Base-by-base conservation (phyloP, 2,113 vertebrate genomes). In the Crypturellus undulatus region DNA sequence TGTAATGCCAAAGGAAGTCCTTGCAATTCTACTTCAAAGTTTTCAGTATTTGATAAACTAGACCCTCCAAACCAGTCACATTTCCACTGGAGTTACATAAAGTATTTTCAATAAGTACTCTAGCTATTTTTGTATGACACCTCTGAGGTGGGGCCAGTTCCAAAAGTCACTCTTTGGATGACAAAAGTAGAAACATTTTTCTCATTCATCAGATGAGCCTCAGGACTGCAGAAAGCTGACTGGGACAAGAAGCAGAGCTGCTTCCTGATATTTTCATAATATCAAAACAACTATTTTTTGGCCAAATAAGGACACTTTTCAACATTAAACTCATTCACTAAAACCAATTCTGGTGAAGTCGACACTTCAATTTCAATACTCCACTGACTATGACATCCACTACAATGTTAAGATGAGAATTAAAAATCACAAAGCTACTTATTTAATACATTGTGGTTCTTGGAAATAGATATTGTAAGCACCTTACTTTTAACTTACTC, bases 11-110 rank as follows among this genome's bases (percentile, higher is more conserved):
- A 54, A 86, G 56, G 49, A 90, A 93, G 40, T 40, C 40, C 56
- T 73, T 34, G 19, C 19, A 51, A 38, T 78, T 72, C 47, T n/a
- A 26, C 79, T 92, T 71, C 43, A 84, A 34, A 56, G 87, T 47
- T 90, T 85, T 69, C 76, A 42, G 40, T 73, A 88, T 49, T 62
- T 87, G 92, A 83, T 90, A 93, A 90, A 52, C 18, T 60, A 77
- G 63, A 54, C 8, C 43, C 6, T 83, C 59, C 83, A 91, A 75
- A 67, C 14, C 21, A 85, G 16, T 12, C 64, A 49, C 45, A 6
- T 78, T 94, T 67, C 51, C 51, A 47, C 51, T 3, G 6, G 40
- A 64, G 52, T 38, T 19, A 26, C 30, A 38, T 6, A n/a, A 54
- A 45, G 49, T 52, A 32, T 32, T 73, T 54, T 38, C 32, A 81